Evolutionary conservation across 2,888 invertebrate species (phyloP), one percentile per base, ranked within the genome.

Genomic region (Lasioglossum lativentre): DNA sequence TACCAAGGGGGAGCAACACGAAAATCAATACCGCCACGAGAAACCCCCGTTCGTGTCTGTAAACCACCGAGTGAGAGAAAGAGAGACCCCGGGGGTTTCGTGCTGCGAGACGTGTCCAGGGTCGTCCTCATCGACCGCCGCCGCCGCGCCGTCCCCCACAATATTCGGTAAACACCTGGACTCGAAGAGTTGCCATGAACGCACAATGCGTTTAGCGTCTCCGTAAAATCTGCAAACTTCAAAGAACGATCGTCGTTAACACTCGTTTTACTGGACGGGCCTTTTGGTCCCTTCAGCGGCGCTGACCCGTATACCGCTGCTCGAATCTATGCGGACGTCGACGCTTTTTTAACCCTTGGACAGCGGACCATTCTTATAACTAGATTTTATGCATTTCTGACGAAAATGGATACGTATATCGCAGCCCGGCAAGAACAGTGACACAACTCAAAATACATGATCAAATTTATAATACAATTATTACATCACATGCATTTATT

Each of bases 1-100:
- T 19, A 30, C 68, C 23, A 19, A 10, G 72, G 66, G 70, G 76
- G 78, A 52, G 66, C 75, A 78, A 86, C 73, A 84, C 83, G 86
- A 90, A 89, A 89, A 89, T 89, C 89, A 89, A 89, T 89, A 89
- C 89, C 38, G 68, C 70, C 42, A 30, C 82, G 71, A 79, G 47
- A 77, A 73, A 77, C 75, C 86, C 86, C 81, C 73, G 47, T 72
- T 72, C 77, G 71, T 80, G 77, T 70, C 75, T 75, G 85, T 52
- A 85, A 85, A 85, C 85, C 81, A 72, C 73, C 1, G 68, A 66
- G 23, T 3, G 0, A 52, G 52, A 52, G 10, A 52, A 19, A 23
- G 23, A 47, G 23, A 19, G 23, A 52, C 23, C 23, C 77, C 76
- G 72, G 83, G 85, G 84, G 83, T 82, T 75, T 80, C 74, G 75